Evolutionary conservation across 2,888 invertebrate genomes (phyloP).

Genomic region (Cheilosia vernalis): DNA sequence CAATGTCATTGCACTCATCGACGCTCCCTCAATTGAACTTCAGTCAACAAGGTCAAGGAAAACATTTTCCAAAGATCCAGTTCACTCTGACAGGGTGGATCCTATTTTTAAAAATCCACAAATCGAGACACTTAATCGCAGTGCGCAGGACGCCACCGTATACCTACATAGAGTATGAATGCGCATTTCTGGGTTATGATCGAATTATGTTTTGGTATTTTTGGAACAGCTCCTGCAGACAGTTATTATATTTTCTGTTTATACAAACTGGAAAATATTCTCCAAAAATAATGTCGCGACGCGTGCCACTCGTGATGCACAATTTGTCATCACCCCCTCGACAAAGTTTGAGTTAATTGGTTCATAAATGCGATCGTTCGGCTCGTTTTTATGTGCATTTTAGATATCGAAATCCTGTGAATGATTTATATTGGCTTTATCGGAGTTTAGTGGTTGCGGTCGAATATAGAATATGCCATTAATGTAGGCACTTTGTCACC

Average conservation of each 20-base stretch:
- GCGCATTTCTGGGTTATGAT: constrained; percentile 55
- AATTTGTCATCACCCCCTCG: constrained; percentile 52
- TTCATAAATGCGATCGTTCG: constrained; percentile 39
- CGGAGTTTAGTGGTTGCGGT: constrained; percentile 37
- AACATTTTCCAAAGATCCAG: constrained; percentile 41
- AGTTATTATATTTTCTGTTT: constrained; percentile 71
- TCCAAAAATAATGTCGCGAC: constrained; percentile 24
- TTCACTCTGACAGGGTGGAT: constrained; percentile 22
- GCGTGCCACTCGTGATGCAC: constrained; percentile 47
- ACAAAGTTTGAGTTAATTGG: constrained; percentile 38
- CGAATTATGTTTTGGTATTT: constrained; percentile 67
- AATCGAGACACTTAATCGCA: constrained; percentile 8
- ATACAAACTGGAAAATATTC: constrained; percentile 49
- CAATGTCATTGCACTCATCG: constrained; percentile 41
- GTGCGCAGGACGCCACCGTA: constrained; percentile 23
- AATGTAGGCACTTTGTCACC: not conserved
- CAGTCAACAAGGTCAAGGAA: constrained; percentile 74
- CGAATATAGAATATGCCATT: too few species aligned
- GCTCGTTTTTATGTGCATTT: constrained; percentile 11
- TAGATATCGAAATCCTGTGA: not conserved
- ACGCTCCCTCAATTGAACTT: constrained; percentile 72
- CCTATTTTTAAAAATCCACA: constrained; percentile 57
- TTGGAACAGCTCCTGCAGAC: constrained; percentile 42
- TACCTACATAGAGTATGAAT: not conserved
- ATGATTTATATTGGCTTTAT: constrained; percentile 25